These are phyloP conservation scores for Dasysyrphus albostriatus DNA, from an alignment of 2,888 invertebrate species.

Conservation along the genomic window DNA sequence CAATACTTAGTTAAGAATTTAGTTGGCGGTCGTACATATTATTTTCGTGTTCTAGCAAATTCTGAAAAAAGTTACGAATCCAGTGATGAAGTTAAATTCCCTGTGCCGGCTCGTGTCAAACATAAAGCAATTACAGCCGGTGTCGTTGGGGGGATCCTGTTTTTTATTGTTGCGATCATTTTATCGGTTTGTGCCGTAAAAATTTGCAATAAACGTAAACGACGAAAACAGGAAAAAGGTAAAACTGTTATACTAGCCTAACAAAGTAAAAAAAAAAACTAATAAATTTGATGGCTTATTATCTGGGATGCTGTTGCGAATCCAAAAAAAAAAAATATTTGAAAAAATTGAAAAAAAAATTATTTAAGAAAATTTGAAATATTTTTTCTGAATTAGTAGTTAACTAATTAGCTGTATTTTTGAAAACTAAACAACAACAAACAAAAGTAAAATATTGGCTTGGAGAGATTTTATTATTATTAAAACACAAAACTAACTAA, in stretches of 20 bases:
- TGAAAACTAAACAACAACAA: not conserved
- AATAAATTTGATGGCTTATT: constrained; percentile 76
- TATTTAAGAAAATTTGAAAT: constrained; percentile 15
- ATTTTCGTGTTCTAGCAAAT: constrained; percentile 95
- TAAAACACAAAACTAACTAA: constrained; percentile 20
- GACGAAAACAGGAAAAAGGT: constrained; percentile 99
- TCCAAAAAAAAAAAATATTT: constrained; percentile 43
- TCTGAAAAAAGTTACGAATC: constrained; percentile 93
- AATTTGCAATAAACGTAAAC: constrained; percentile 98
- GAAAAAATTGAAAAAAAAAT: constrained; percentile 16
- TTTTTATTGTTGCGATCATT: constrained; percentile 98
- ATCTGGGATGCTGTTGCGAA: constrained; percentile 78
- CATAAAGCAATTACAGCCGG: constrained; percentile 98
- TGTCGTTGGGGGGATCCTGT: constrained; percentile 97
- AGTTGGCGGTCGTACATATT: constrained; percentile 95
- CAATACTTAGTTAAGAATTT: constrained; percentile 96
- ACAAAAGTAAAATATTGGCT: constrained; percentile 26
- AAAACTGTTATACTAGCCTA: constrained; percentile 83
- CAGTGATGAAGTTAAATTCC: constrained; percentile 94
- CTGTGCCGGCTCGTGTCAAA: constrained; percentile 95
- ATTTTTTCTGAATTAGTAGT: constrained; percentile 39
- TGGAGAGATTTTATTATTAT: not conserved
- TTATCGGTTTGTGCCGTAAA: constrained; percentile 98
- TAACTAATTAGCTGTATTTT: constrained; percentile 28
- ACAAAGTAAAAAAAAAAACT: constrained; percentile 61